phyloP scores from a whole-genome alignment of 2,888 invertebrate species.

The Rosalia funebris region DNA sequence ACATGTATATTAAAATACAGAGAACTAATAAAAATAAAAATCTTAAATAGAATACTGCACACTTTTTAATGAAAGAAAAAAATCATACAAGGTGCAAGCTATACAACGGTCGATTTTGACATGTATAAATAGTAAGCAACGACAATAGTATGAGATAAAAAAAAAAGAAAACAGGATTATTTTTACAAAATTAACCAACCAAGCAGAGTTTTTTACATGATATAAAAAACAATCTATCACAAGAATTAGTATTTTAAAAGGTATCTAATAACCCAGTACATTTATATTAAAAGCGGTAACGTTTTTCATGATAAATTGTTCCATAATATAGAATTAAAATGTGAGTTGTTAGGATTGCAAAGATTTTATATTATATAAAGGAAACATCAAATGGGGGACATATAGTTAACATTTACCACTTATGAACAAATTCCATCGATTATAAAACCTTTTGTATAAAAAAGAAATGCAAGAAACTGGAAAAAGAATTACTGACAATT shows the following conservation, averaged over 20 bases:
- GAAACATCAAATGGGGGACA: too few species aligned
- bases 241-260: constrained; percentile 26
- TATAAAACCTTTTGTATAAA: too few species aligned
- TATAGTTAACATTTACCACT: too few species aligned
- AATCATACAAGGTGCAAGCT: constrained; percentile 27
- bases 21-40: constrained; percentile 19
- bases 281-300: constrained; percentile 14
- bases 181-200: constrained; percentile 8
- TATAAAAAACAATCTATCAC: constrained; percentile 29
- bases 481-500: too few species aligned
- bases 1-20: constrained; percentile 23
- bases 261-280: constrained; percentile 18
- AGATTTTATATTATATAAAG: too few species aligned
- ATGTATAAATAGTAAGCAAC: constrained; percentile 21
- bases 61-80: constrained; percentile 13
- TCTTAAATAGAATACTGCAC: constrained; percentile 9
- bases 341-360: too few species aligned
- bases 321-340: too few species aligned
- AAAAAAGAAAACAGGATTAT: constrained; percentile 13
- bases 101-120: constrained; percentile 17
- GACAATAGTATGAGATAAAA: not conserved
- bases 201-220: constrained; percentile 3
- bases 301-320: too few species aligned
- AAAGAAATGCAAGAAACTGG: too few species aligned
- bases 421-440: too few species aligned